Percentiles rank a stretch among this genome's conserved stretches.
phyloP scores from a whole-genome alignment of 2,888 invertebrate genomes.

The Chaitophorus viminalis region DNA sequence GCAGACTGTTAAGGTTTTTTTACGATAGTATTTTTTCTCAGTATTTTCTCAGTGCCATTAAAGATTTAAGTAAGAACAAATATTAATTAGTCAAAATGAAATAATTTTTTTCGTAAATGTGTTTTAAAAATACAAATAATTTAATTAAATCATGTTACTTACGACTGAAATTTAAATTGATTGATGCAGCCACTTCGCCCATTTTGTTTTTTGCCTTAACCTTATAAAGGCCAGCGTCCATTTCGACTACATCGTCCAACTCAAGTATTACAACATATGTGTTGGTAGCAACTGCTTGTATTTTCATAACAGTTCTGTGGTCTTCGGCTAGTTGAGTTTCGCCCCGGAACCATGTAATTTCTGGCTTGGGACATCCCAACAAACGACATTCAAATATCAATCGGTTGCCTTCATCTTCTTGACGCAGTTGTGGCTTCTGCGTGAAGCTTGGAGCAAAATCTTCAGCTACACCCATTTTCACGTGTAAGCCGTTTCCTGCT shows the following conservation, averaged over 20 bases:
- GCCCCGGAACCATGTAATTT: conserved; percentile 91
- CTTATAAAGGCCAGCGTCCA: conserved; percentile 95
- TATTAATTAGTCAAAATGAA: too few relatives aligned
- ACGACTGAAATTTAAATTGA: conserved; percentile 98
- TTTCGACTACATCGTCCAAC: conserved; percentile 94
- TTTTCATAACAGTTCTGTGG: conserved; percentile 86
- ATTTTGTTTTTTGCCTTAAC: conserved; percentile 96
- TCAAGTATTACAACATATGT: conserved; percentile 92
- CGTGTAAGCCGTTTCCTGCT: conserved; percentile 12
- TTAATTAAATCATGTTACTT: conserved; percentile 70
- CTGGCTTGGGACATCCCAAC: conserved; percentile 86
- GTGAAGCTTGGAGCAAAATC: conserved; percentile 98
- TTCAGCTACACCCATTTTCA: conserved; percentile 84
- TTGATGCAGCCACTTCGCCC: conserved; percentile 96
- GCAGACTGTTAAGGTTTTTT: too few relatives aligned
- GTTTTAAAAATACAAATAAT: neutral
- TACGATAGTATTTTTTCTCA: too few relatives aligned
- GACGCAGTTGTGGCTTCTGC: conserved; percentile 95
- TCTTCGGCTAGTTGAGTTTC: conserved; percentile 86
- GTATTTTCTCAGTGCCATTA: too few relatives aligned
- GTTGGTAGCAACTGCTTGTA: conserved; percentile 84
- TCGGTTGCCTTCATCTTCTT: conserved; percentile 95
- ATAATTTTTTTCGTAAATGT: too few relatives aligned
- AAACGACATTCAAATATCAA: conserved; percentile 94
- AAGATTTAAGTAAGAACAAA: too few relatives aligned